Percentiles rank a stretch among this genome's conserved stretches.
Evolutionary conservation across 2,113 vertebrate species (phyloP).

Genomic region (Cottus gobio): DNA sequence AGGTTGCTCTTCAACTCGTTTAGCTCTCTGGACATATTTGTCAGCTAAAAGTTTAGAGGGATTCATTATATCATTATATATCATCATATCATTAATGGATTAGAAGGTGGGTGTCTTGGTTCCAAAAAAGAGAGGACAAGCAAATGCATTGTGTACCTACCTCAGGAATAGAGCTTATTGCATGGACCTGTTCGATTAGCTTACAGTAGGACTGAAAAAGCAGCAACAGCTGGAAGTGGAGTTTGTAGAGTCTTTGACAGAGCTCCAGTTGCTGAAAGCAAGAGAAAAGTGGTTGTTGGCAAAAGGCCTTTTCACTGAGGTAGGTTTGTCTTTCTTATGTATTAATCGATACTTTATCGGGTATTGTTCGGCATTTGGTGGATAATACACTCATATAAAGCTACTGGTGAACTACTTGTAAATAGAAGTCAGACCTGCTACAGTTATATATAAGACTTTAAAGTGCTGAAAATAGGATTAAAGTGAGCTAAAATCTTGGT

Average conservation of each 20-base stretch:
- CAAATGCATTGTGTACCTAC: conserved; percentile 68
- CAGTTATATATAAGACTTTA: neutral
- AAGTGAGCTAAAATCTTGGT: neutral
- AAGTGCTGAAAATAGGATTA: neutral
- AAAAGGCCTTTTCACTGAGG: neutral
- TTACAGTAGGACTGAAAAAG: conserved; percentile 98
- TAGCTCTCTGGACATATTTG: conserved; percentile 93
- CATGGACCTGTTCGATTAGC: conserved; percentile 92
- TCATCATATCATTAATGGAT: conserved; percentile 1
- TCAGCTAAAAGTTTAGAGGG: conserved; percentile 80
- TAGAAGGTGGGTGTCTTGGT: neutral
- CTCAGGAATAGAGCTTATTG: conserved; percentile 91
- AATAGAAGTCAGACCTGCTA: neutral
- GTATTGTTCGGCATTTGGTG: neutral
- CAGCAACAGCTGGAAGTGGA: conserved; percentile 95
- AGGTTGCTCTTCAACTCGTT: conserved; percentile 90
- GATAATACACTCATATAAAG: neutral
- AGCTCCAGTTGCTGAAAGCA: conserved; percentile 92
- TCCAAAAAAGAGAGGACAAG: conserved; percentile 6
- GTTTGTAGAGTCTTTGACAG: conserved; percentile 94
- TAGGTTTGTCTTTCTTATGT: neutral
- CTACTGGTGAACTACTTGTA: conserved; percentile 12
- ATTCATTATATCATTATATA: neutral
- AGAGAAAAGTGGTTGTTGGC: conserved; percentile 22
- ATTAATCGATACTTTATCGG: neutral